Evolutionary conservation across 2,888 invertebrate species (phyloP).

Genomic region (Beris morrisii): DNA sequence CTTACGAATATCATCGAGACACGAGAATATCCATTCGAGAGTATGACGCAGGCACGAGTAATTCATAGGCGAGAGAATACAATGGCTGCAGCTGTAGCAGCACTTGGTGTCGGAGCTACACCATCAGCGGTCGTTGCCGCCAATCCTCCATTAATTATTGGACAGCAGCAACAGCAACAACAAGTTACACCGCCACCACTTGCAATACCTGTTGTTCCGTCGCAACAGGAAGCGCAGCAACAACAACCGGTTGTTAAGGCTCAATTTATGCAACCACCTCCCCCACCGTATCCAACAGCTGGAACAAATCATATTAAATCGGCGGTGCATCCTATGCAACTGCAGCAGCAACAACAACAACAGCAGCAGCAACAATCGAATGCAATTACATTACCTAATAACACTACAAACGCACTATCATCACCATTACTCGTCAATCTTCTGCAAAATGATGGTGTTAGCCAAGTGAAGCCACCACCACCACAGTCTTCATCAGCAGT

Average conservation of each 20-base stretch:
- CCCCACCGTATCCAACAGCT: slow-evolving; percentile 52
- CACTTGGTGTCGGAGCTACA: slow-evolving; percentile 38
- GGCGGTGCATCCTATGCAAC: slow-evolving; percentile 14
- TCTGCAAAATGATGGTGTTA: slow-evolving; percentile 77
- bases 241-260: slow-evolving; percentile 44
- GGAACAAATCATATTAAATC: slow-evolving; percentile 33
- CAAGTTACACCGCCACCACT: slow-evolving; percentile 34
- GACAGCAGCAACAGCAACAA: not conserved
- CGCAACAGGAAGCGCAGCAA: slow-evolving; percentile 20
- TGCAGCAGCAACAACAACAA: slow-evolving; percentile 9
- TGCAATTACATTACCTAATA: slow-evolving; percentile 29
- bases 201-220: slow-evolving; percentile 27
- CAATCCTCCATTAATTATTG: not conserved
- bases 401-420: slow-evolving; percentile 70
- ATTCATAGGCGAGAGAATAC: slow-evolving; percentile 75
- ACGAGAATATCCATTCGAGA: slow-evolving; percentile 81
- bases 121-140: not conserved
- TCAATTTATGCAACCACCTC: slow-evolving; percentile 51
- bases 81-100: slow-evolving; percentile 52
- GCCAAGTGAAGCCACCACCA: slow-evolving; percentile 44
- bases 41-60: slow-evolving; percentile 88
- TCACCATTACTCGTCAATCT: slow-evolving; percentile 90
- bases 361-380: slow-evolving; percentile 32
- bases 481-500: slow-evolving; percentile 43
- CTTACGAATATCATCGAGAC: slow-evolving; percentile 55